Evolutionary conservation across 2,797 vertebrate species (phyloP).

Genomic region (Gadopsis marmoratus): DNA sequence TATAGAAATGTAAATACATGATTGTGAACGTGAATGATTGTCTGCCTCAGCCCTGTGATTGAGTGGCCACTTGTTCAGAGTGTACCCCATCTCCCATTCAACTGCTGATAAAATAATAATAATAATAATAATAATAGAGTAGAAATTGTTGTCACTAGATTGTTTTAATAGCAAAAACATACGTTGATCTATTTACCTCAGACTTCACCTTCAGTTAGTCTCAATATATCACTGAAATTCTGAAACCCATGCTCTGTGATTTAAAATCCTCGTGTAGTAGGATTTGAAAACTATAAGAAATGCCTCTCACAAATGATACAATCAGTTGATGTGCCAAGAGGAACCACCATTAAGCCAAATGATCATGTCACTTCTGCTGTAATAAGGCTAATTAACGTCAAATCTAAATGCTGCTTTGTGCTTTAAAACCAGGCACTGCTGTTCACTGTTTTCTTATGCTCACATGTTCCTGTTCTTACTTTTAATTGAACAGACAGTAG

Average conservation of each 20-base stretch:
- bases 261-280: background rate
- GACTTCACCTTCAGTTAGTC: background rate
- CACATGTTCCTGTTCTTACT: background rate
- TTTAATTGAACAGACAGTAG: background rate
- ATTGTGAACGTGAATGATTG: background rate
- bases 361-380: background rate
- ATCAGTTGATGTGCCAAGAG: background rate
- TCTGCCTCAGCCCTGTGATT: background rate
- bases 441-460: background rate
- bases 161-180: background rate
- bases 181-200: background rate
- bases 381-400: background rate
- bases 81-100: background rate
- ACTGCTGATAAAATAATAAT: background rate
- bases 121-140: no score
- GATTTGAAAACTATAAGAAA: background rate
- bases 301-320: background rate
- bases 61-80: background rate
- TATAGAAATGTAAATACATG: slow-evolving; percentile 19
- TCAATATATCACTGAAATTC: background rate
- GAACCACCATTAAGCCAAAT: background rate
- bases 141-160: background rate
- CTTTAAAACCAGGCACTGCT: background rate
- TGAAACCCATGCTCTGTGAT: background rate
- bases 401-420: background rate